Base-by-base conservation (phyloP, 2,797 vertebrate genomes). In the Pelobates cultripes region DNA sequence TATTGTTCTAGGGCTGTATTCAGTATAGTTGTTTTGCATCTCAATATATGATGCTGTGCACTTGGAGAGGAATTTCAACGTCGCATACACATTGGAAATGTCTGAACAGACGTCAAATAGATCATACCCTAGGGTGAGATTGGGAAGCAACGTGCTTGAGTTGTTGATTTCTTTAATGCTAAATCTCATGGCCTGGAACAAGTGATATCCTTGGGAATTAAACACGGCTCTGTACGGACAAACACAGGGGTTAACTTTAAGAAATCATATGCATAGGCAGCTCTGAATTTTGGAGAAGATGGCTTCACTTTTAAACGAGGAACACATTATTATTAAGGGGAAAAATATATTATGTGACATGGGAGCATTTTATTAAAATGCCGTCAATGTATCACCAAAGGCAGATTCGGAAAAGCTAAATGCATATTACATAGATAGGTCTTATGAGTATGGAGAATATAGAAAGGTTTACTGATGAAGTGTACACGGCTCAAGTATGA, bases 41-140 rank as follows among this genome's bases (percentile, higher is more conserved):
- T 70, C 7, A 0, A 90, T 3, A 2, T 60, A 73, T 3, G 0
- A 2, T 3, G 71, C 1, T 0, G 40, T 68, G 0, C 6, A 60
- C 3, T 0, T n/a, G 14, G 76, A 47, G 0, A 97, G 88, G n/a
- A 93, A 68, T 0, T 83, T 89, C 77, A 97, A 82, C 0, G 91
- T 88, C 61, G 94, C 95, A 0, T 94, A 90, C 43, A 95, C 6
- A 51, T 89, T 92, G 77, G 96, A 88, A 0, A 88, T 67, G 40
- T 89, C 68, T 0, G 94, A 95, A 86, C 96, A 97, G 74, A 88
- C 87, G 8, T 97, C 95, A 0, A 94, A 94, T 7, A 94, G 85
- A 72, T 94, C 90, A 0, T 95, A 97, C 14, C 96, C 96, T 77
- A 97, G 85, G 7, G 87, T 94, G 84, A 97, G 17, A 0, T 86